Base-by-base conservation (phyloP, 2,888 invertebrate species). In the Yponomeuta cagnagella region DNA sequence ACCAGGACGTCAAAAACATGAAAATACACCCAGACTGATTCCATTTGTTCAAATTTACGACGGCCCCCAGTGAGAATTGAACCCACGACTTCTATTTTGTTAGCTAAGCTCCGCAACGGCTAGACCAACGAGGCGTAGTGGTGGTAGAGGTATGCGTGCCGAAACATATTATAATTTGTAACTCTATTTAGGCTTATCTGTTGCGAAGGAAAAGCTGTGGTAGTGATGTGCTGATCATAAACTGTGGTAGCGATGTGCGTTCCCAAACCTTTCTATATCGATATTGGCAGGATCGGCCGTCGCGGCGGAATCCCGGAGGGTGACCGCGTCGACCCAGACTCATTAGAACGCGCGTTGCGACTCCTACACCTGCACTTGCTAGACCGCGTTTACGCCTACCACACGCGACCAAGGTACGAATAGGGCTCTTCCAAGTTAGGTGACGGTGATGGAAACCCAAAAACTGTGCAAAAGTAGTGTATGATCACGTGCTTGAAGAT, bases 371-470 rank as follows among this genome's bases (percentile, higher is more conserved):
- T 93, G 80, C 92, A 93, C 86, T 90, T 90, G 79, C 88, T 93
- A 83, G 93, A 93, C 90, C 91, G 92, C 88, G 86, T 91, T 85
- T 93, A 93, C 90, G 89, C 93, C 87, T 92, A 91, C 88, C 92
- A 93, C 88, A 89, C 90, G 79, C 90, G 93, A 87, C 93, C 93
- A 88, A 93, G 93, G 93, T 93, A 93, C 90, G 90, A 89, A 77
- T 72, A 72, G 52, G 52, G 52, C 52, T 58, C 15, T 58, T 15
- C 12, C 52, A 58, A 1, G 15, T 58, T 58, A 58, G 52, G 52
- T 15, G 52, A 58, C 15, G 12, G 43, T 43, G 15, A 12, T 58
- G 12, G 15, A 23, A 23, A 23, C 1, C 15, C 52, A 2, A 15
- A 15, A 58, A 58, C 52, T 58, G 15, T 58, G 52, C 52, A 3